Evolutionary conservation across 1,140 invertebrate genomes (phyloP), one percentile per base, ranked within the genome.

Genomic region (Odontomachus brunneus): DNA sequence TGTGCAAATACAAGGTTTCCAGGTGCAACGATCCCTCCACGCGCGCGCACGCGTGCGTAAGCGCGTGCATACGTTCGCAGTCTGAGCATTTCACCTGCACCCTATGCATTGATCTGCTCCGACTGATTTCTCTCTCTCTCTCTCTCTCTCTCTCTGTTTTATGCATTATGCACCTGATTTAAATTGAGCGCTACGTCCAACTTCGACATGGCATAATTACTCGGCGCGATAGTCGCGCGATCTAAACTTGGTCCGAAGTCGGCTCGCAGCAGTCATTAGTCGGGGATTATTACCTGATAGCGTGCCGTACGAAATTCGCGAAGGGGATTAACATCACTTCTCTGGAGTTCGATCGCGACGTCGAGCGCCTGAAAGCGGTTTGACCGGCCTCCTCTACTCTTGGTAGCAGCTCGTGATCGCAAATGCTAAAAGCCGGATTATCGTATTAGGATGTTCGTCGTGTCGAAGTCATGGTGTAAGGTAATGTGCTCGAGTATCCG

Each of bases 1-100:
- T 84, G 89, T 91, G 83, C 71, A 84, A 89, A 89, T 91, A 91
- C 81, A 69, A 44, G 91, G 91, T 92, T 92, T 92, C 91, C 85
- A 89, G 81, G 62, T 78, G 48, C 72, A 89, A 87, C 71, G 83
- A 88, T 87, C 74, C 69, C 66, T 38, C 29, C 22, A 53, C 67
- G 44, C 59, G 55, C 26, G 17, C 19, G 53, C 81, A 17, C n/a
- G 24, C 71, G 60, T 49, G 22, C 78, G 15, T 67, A 24, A 14
- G 22, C 53, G 29, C 33, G 17, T 53, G 33, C 63, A 3, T 59
- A 17, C 71, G 33, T 75, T 60, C 38, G 3, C 59, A 63, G 60
- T 22, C 38, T 14, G n/a, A 33, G 24, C 38, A 51, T 57, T 57
- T 57, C 63, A 29, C 75, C 75, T 63, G 75, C 51, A 69, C 73